These are phyloP conservation scores for Mobula hypostoma DNA, from an alignment of 2,113 vertebrate species.

Conservation along the genomic window DNA sequence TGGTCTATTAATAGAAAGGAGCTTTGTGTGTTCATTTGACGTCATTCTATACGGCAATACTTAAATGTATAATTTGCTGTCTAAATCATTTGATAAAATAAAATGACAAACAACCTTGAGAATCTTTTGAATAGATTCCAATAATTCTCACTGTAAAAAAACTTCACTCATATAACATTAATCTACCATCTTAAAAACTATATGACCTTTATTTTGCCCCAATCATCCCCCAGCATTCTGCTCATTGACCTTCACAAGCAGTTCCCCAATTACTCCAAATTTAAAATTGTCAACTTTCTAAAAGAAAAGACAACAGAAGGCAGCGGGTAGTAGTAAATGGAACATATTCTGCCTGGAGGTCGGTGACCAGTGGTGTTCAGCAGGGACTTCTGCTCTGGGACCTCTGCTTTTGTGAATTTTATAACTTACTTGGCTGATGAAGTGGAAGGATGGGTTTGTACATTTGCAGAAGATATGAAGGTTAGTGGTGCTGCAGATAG, in stretches of 20 bases:
- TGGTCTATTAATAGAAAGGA: constrained; percentile 1
- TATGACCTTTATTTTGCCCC: background rate
- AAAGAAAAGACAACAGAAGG: too few species aligned
- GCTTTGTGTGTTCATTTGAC: background rate
- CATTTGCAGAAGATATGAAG: too few species aligned
- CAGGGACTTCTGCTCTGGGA: too few species aligned
- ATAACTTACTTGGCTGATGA: too few species aligned
- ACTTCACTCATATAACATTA: too few species aligned
- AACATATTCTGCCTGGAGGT: too few species aligned
- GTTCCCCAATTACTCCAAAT: background rate
- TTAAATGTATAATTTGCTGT: background rate
- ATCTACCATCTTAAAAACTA: background rate
- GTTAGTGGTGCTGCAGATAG: too few species aligned
- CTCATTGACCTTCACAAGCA: background rate
- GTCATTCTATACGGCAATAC: background rate
- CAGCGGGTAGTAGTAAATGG: too few species aligned
- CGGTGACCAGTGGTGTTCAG: too few species aligned
- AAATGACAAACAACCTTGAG: background rate
- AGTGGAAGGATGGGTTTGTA: too few species aligned
- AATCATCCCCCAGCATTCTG: background rate
- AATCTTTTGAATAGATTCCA: background rate
- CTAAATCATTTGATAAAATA: background rate
- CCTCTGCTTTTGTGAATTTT: too few species aligned
- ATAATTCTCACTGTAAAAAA: background rate
- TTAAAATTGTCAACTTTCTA: background rate